These are phyloP conservation scores for Thalpophila matura DNA, from an alignment of 2,888 invertebrate species.

Conservation along the genomic window DNA sequence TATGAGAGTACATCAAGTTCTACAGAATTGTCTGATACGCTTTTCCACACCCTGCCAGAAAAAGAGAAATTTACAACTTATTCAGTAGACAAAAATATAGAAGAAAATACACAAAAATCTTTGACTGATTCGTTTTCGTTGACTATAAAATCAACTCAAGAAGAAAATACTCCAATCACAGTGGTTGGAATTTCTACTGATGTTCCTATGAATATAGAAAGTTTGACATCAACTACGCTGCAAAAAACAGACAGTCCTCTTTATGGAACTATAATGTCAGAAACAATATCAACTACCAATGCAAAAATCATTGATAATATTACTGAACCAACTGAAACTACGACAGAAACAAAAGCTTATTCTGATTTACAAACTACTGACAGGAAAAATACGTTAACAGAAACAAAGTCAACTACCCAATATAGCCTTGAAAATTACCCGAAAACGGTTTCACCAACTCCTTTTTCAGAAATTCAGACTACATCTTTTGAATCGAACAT, in stretches of 20 bases:
- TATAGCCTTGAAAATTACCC: not conserved
- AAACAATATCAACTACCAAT: conserved; percentile 12
- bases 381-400: conserved; percentile 3
- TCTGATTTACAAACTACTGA: conserved; percentile 16
- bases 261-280: conserved; percentile 8
- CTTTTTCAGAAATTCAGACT: conserved; percentile 7
- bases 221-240: not conserved
- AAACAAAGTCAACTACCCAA: conserved; percentile 14
- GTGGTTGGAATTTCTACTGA: conserved; percentile 16
- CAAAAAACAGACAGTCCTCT: conserved; percentile 2
- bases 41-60: not conserved
- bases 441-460: conserved; percentile 23
- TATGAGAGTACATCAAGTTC: conserved; percentile 7
- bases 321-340: conserved; percentile 7
- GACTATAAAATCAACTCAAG: not conserved
- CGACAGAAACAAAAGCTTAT: conserved; percentile 9
- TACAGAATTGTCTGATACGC: conserved; percentile 7
- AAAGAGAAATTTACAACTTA: conserved; percentile 14
- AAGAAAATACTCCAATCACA: conserved; percentile 4
- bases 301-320: conserved; percentile 7
- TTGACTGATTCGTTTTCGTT: conserved; percentile 1
- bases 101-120: conserved; percentile 23
- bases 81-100: not conserved
- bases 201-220: not conserved
- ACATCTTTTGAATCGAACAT: conserved; percentile 4